Conservation (phyloP, 2,888 invertebrate species). For the Ichneumoninae sp. region DNA sequence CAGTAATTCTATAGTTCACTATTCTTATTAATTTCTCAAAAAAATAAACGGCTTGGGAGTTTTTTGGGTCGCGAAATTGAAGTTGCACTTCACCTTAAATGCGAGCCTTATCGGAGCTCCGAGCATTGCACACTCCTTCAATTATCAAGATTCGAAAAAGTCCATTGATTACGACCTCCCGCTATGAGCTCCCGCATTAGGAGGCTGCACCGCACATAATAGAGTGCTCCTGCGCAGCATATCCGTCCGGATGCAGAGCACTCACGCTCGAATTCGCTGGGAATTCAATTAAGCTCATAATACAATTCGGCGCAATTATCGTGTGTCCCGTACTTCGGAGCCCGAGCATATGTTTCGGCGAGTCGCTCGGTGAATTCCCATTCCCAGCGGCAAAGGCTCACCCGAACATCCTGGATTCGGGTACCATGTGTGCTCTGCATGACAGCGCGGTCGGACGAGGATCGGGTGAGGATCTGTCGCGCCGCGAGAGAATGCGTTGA, state of each 20-base stretch:
- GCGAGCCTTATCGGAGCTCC: too few species aligned
- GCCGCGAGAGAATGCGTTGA: slow-evolving; percentile 26
- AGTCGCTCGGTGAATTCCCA: slow-evolving; percentile 31
- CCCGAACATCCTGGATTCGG: slow-evolving; percentile 61
- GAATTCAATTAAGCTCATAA: slow-evolving; percentile 34
- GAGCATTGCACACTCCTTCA: too few species aligned
- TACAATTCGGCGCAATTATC: slow-evolving; percentile 28
- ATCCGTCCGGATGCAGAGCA: not conserved
- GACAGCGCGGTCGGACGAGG: slow-evolving; percentile 23
- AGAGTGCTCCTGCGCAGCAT: not conserved
- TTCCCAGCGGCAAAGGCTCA: slow-evolving; percentile 54
- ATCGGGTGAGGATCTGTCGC: slow-evolving; percentile 24
- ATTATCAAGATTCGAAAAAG: too few species aligned
- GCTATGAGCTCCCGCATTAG: too few species aligned
- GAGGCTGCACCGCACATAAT: not conserved
- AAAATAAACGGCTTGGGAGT: too few species aligned
- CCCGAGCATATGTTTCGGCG: slow-evolving; percentile 53
- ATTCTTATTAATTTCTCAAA: too few species aligned
- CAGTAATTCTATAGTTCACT: too few species aligned
- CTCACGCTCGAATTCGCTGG: not conserved
- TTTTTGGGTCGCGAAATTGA: too few species aligned
- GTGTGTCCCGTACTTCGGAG: slow-evolving; percentile 32
- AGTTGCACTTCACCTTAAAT: too few species aligned
- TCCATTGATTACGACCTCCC: too few species aligned
- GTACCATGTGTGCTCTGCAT: slow-evolving; percentile 53